phyloP scores from a whole-genome alignment of 2,888 invertebrate genomes.

The Acrocyrtus sp. region DNA sequence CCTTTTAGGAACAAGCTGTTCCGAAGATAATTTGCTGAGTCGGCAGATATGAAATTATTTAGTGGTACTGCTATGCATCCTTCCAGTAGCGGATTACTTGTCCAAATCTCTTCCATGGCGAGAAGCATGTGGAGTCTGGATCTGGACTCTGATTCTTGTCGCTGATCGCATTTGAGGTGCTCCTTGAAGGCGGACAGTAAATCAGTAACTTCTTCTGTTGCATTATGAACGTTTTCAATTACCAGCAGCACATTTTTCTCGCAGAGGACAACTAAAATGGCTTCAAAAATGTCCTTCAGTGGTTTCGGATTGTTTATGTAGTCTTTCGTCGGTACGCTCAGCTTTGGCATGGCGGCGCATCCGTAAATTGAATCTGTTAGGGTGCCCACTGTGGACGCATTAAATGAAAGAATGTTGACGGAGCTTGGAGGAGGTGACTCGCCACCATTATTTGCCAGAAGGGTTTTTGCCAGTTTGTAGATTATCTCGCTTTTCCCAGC shows the following conservation, averaged over 20 bases:
- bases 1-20: not conserved
- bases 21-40: not conserved
- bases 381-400: not conserved
- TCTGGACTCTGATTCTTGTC: not conserved
- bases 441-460: not conserved
- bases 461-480: not conserved
- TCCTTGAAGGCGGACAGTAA: constrained; percentile 16
- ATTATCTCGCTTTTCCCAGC: constrained; percentile 23
- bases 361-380: not conserved
- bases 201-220: constrained; percentile 4
- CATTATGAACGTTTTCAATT: constrained; percentile 3
- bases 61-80: not conserved
- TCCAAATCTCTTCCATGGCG: not conserved
- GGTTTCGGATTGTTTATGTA: constrained; percentile 5
- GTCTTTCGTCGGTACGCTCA: not conserved
- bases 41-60: too few species aligned
- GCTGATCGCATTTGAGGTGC: not conserved
- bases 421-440: not conserved
- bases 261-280: not conserved
- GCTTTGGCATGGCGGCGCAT: not conserved
- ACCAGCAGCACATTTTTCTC: constrained; percentile 15
- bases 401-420: not conserved
- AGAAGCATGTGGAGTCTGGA: not conserved
- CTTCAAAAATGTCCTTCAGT: constrained; percentile 12
- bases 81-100: not conserved